phyloP scores from a whole-genome alignment of 2,113 vertebrate species.

The Pedetes capensis region DNA sequence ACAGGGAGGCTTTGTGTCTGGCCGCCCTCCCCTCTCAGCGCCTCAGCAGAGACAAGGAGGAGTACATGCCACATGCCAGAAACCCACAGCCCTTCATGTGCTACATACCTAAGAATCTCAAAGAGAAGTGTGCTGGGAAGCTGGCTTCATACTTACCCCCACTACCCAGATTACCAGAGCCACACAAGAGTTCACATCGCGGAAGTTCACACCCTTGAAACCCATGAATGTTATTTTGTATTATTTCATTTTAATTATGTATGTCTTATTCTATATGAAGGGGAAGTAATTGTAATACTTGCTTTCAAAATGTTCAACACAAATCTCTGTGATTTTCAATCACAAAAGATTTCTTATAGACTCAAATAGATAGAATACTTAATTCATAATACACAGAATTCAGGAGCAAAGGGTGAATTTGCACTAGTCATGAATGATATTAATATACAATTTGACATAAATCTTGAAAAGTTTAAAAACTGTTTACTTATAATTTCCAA shows the following conservation, averaged over 20 bases:
- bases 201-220: not conserved
- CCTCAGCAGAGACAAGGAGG: not conserved
- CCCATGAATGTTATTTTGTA: not conserved
- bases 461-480: not conserved
- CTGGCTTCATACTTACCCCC: not conserved
- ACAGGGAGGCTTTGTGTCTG: not conserved
- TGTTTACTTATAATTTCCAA: not conserved
- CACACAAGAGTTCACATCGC: not conserved
- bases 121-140: not conserved
- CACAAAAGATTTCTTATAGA: not conserved
- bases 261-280: not conserved
- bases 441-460: not conserved
- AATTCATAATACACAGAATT: not conserved
- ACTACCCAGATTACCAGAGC: not conserved
- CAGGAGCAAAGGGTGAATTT: not conserved
- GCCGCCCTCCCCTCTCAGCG: not conserved
- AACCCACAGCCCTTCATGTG: not conserved
- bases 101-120: not conserved
- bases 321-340: no score
- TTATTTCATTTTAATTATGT: not conserved
- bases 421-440: not conserved
- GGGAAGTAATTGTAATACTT: not conserved
- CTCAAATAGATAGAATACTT: not conserved
- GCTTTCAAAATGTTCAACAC: not conserved
- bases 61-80: not conserved